These are phyloP conservation scores for Caradrina clavipalpis DNA, from an alignment of 2,888 invertebrate species.

Conservation along the genomic window DNA sequence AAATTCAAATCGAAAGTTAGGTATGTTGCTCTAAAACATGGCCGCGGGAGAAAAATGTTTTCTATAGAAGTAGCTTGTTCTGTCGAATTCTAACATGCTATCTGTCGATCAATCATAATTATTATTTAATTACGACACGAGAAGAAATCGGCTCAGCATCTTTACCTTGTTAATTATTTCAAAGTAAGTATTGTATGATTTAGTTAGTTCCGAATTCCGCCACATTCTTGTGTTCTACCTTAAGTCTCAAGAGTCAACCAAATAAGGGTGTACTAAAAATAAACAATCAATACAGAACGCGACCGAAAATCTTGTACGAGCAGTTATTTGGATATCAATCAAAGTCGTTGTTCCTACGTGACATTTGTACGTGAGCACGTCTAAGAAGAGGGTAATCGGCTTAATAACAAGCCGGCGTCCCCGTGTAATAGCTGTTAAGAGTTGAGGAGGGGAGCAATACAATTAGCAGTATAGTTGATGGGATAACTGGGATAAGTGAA, in stretches of 20 bases:
- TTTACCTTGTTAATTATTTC: conserved; percentile 4
- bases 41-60: neutral
- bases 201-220: neutral
- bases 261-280: conserved; percentile 50
- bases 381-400: conserved; percentile 67
- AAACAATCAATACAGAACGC: conserved; percentile 50
- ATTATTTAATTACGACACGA: neutral
- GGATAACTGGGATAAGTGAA: conserved; percentile 27
- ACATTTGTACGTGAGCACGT: conserved; percentile 60
- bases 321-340: conserved; percentile 54
- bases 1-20: neutral
- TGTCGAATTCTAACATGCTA: neutral
- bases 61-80: neutral
- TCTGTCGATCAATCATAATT: neutral
- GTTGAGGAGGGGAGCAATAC: conserved; percentile 63
- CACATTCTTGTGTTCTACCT: conserved; percentile 6
- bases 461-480: conserved; percentile 67
- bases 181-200: neutral
- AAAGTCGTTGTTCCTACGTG: conserved; percentile 51
- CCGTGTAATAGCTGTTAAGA: conserved; percentile 59
- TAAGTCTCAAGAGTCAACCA: conserved; percentile 19
- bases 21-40: neutral
- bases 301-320: conserved; percentile 43
- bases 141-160: neutral
- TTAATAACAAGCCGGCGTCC: conserved; percentile 67